phyloP scores from a whole-genome alignment of 2,888 invertebrate species.

The Sinodicranocentrus sp. region DNA sequence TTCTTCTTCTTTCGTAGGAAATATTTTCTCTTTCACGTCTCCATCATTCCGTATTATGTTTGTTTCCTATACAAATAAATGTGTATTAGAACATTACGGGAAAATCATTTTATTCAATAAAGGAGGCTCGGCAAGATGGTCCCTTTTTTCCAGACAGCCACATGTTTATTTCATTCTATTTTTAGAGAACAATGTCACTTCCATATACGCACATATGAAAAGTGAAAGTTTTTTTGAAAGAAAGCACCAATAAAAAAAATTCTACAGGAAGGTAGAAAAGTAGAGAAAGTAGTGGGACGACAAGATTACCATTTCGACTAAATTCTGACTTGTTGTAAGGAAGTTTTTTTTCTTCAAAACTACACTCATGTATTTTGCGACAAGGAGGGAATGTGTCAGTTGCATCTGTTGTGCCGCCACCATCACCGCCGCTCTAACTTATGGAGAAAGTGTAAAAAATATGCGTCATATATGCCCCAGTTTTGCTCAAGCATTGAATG shows the following conservation, averaged over 20 bases:
- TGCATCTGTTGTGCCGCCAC: conserved; percentile 53
- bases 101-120: too few species aligned
- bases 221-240: conserved; percentile 41
- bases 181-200: conserved; percentile 55
- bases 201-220: conserved; percentile 36
- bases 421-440: background rate
- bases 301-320: conserved; percentile 67
- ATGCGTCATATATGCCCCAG: conserved; percentile 32
- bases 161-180: conserved; percentile 51
- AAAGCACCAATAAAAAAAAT: conserved; percentile 43
- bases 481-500: conserved; percentile 26
- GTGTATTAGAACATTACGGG: background rate
- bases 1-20: background rate
- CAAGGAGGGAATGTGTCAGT: conserved; percentile 60
- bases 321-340: conserved; percentile 49
- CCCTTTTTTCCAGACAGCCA: conserved; percentile 15
- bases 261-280: conserved; percentile 1
- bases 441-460: background rate
- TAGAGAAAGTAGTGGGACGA: conserved; percentile 40
- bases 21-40: too few species aligned
- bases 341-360: conserved; percentile 35
- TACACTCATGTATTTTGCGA: conserved; percentile 58
- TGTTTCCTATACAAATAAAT: conserved; percentile 10
- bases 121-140: too few species aligned
- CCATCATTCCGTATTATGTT: too few species aligned